Conservation (phyloP, 2,113 vertebrate species). For the Urocolius indicus region DNA sequence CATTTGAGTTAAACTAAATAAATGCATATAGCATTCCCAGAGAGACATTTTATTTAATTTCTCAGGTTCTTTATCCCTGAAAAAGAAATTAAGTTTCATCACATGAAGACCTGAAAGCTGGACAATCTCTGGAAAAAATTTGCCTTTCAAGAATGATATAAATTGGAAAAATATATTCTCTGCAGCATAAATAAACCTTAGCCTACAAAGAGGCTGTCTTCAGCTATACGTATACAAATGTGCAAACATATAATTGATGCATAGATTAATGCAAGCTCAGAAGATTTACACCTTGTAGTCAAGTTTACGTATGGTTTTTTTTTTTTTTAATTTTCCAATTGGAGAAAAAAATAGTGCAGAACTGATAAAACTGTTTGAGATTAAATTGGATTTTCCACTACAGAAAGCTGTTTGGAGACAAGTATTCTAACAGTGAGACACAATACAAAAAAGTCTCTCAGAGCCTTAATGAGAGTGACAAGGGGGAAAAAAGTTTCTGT, state of each 20-base stretch:
- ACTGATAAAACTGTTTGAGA: slow-evolving; percentile 74
- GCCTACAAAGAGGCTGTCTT: slow-evolving; percentile 51
- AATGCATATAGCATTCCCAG: background rate
- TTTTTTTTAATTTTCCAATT: slow-evolving; percentile 74
- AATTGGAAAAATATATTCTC: slow-evolving; percentile 18
- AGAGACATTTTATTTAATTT: slow-evolving; percentile 35
- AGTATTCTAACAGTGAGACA: slow-evolving; percentile 56
- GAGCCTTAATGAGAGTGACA: slow-evolving; percentile 71
- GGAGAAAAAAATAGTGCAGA: slow-evolving; percentile 68
- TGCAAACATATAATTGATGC: slow-evolving; percentile 68
- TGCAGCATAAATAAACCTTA: slow-evolving; percentile 41
- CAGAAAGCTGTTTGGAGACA: slow-evolving; percentile 73
- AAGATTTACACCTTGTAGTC: slow-evolving; percentile 65
- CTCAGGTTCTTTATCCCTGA: background rate
- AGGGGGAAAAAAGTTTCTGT: background rate
- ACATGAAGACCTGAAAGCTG: slow-evolving; percentile 1
- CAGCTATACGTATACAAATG: slow-evolving; percentile 50
- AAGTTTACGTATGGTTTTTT: slow-evolving; percentile 71
- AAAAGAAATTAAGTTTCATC: slow-evolving; percentile 41
- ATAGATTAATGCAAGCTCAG: slow-evolving; percentile 70
- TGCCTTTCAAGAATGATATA: slow-evolving; percentile 14
- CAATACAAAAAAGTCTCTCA: slow-evolving; percentile 28
- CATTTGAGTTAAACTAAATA: slow-evolving; percentile 19
- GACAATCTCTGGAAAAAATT: slow-evolving; percentile 41
- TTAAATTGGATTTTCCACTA: slow-evolving; percentile 79